Base-by-base conservation (phyloP, 2,888 invertebrate species). In the Eucera pruinosa region DNA sequence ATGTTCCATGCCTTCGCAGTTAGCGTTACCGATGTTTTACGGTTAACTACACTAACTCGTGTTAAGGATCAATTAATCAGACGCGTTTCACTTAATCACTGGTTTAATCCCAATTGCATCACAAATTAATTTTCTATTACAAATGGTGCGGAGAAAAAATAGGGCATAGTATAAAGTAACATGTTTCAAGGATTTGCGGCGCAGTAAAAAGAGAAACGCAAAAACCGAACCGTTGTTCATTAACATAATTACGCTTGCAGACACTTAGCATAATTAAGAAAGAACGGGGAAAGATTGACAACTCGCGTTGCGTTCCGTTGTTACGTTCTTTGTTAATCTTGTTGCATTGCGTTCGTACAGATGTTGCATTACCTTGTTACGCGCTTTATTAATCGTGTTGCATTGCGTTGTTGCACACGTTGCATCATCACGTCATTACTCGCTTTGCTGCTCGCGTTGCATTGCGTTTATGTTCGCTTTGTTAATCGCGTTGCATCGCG, bases 211-310 rank as follows among this genome's bases (percentile, higher is more conserved):
- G 27, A 47, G 23, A 33, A 18, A 47, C 18, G 43, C 27, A 64
- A 64, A 74, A 74, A 64, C 27, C 20, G 45, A 48, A 74, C 25
- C 27, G 54, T 54, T 65, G 48, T 30, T 30, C 54, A 75, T 75
- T 75, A 60, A 55, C 66, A 60, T 66, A 75, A 75, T 74, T 75
- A 55, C 48, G 33, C 30, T 0, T n/a, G 9, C 45, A 45, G 45
- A 58, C 23, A 52, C 25, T 72, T 25, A 33, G n/a, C 48, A 27
- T 48, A 62, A 72, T 57, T 47, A 54, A 73, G 58, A 33, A n/a
- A 52, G 5, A 41, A 50, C 25, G 39, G 18, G 71, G 47, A 25
- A 5, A 39, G 0, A 4, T 36, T 27, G 25, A 66, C 30, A 64
- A 36, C 54, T n/a, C 18, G 15, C 20, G 33, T 7, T 33, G 33